These are phyloP conservation scores for Gymnothorax reevesii DNA, from an alignment of 2,797 vertebrate species.

Conservation along the genomic window DNA sequence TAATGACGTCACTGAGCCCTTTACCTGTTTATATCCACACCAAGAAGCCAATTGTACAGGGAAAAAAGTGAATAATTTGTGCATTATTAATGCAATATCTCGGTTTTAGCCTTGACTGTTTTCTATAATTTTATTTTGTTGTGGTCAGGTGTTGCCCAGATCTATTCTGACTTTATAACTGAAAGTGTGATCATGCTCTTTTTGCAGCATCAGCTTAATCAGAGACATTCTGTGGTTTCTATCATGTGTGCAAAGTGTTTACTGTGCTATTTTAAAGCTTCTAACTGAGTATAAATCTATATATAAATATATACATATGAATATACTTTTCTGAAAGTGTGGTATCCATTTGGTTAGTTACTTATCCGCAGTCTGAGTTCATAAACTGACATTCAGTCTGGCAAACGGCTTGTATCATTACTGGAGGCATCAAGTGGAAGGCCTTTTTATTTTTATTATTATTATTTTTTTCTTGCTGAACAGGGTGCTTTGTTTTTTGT, in stretches of 20 bases:
- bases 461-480: conserved; percentile 41
- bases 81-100: conserved; percentile 97
- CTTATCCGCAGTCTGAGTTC: conserved; percentile 66
- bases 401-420: conserved; percentile 58
- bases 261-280: conserved; percentile 99
- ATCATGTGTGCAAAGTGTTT: conserved; percentile 99
- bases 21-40: conserved; percentile 95
- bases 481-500: conserved; percentile 60
- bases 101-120: conserved; percentile 98
- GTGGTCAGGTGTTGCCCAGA: conserved; percentile 91
- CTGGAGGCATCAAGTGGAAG: conserved; percentile 33
- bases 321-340: conserved; percentile 89
- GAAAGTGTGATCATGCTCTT: conserved; percentile 86
- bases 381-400: conserved; percentile 70
- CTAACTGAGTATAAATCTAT: conserved; percentile 87
- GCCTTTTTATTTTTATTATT: conserved; percentile 23
- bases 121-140: conserved; percentile 93
- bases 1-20: conserved; percentile 91
- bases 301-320: conserved; percentile 85
- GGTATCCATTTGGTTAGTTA: conserved; percentile 82
- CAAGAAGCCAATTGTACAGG: conserved; percentile 91
- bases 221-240: conserved; percentile 98
- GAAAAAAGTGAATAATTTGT: conserved; percentile 70
- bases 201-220: conserved; percentile 85
- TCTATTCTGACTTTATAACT: conserved; percentile 85